Percentiles rank a stretch among this genome's conserved stretches.
These are phyloP conservation scores for Mesembrinibis cayennensis DNA, from an alignment of 2,113 vertebrate species.

Conservation along the genomic window DNA sequence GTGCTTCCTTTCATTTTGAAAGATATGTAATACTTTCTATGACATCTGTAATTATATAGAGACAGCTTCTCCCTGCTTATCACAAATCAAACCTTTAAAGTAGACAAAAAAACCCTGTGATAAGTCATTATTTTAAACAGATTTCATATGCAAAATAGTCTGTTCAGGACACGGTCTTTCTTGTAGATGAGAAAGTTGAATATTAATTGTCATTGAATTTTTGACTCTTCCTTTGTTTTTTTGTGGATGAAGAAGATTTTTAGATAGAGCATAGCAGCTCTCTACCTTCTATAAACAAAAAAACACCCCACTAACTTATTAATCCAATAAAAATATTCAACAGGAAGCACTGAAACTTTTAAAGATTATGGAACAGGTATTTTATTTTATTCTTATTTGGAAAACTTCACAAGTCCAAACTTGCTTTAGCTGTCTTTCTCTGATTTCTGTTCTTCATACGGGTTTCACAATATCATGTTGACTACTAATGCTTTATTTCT, in stretches of 20 bases:
- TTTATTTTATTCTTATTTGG: background rate
- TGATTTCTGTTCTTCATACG: background rate
- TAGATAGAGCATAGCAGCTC: background rate
- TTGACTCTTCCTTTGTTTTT: background rate
- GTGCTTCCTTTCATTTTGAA: background rate
- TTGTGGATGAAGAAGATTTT: background rate
- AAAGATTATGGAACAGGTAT: background rate
- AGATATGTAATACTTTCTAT: background rate
- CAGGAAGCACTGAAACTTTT: background rate
- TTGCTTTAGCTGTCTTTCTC: background rate
- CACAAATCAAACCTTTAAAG: slow-evolving; percentile 12
- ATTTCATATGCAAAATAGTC: slow-evolving; percentile 6
- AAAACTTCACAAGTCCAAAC: background rate
- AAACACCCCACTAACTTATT: background rate
- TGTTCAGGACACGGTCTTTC: background rate
- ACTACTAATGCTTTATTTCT: background rate
- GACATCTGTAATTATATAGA: background rate
- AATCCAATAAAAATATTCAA: background rate
- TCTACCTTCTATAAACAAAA: background rate
- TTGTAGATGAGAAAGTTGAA: background rate
- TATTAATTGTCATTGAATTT: background rate
- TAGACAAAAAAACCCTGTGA: background rate
- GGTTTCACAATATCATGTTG: background rate
- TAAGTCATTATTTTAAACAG: background rate
- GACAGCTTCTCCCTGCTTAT: background rate